Conservation (phyloP, 2,888 invertebrate genomes). For the Drosophila bunnanda region DNA sequence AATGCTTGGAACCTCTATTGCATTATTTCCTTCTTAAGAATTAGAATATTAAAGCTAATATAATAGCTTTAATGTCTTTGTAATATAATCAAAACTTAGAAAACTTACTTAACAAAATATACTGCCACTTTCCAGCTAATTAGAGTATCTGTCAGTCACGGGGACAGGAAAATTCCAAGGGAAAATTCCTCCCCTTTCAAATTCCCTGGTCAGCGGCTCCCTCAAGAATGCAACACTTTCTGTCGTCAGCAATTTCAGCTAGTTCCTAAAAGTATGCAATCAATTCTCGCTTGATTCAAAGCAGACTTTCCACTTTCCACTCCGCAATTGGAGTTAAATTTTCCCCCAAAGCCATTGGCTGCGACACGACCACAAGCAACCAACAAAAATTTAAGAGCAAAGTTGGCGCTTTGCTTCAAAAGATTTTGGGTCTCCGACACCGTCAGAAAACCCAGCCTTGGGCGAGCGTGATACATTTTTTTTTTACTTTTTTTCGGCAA, state of each 20-base stretch:
- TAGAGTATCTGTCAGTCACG: not conserved
- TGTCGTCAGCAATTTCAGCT: constrained; percentile 5
- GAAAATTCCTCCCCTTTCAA: too few species aligned
- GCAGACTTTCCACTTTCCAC: constrained; percentile 6
- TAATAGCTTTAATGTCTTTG: not conserved
- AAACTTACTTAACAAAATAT: not conserved
- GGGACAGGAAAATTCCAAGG: not conserved
- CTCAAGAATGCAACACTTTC: constrained; percentile 28
- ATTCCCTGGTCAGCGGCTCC: constrained; percentile 1
- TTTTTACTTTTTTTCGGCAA: constrained; percentile 13
- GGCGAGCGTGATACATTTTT: constrained; percentile 8
- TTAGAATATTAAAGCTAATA: not conserved
- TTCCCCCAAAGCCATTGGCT: constrained; percentile 14
- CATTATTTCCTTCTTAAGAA: not conserved
- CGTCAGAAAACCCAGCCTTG: constrained; percentile 14
- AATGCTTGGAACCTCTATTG: not conserved
- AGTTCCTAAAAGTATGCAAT: constrained; percentile 57
- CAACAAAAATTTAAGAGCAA: constrained; percentile 37
- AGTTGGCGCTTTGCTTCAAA: constrained; percentile 35
- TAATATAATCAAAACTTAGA: not conserved
- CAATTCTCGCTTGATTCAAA: constrained; percentile 10
- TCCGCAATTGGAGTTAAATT: constrained; percentile 20
- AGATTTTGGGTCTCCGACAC: constrained; percentile 29
- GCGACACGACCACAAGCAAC: constrained; percentile 31
- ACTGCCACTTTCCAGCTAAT: not conserved